phyloP scores from a whole-genome alignment of 2,797 vertebrate species.

The Allobates femoralis region DNA sequence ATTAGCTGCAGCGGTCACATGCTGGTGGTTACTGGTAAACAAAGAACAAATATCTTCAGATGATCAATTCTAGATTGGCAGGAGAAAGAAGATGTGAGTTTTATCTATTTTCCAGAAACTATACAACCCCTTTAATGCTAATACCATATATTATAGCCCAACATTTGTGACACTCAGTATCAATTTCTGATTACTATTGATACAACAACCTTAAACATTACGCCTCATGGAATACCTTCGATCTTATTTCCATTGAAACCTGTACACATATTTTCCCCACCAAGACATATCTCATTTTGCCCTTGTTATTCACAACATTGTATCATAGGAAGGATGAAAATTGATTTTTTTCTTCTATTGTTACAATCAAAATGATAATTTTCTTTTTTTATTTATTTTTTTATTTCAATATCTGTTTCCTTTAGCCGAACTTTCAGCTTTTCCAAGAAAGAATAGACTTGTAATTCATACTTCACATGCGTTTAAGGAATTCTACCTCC shows the following conservation, averaged over 20 bases:
- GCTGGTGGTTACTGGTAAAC: too few species aligned
- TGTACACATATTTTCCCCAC: conserved; percentile 36
- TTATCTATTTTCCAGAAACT: too few species aligned
- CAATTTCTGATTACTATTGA: not conserved
- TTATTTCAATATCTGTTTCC: conserved; percentile 65
- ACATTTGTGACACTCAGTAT: not conserved
- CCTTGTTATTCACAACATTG: conserved; percentile 57
- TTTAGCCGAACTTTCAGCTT: conserved; percentile 42
- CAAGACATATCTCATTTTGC: conserved; percentile 62
- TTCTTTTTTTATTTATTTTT: conserved; percentile 60
- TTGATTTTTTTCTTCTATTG: conserved; percentile 54
- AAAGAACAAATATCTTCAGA: too few species aligned
- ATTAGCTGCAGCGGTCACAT: too few species aligned
- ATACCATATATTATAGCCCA: not conserved
- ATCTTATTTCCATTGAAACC: conserved; percentile 58
- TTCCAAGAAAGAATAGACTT: conserved; percentile 52
- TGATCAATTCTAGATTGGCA: too few species aligned
- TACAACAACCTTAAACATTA: conserved; percentile 8
- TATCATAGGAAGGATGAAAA: conserved; percentile 63
- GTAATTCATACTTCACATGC: conserved; percentile 49
- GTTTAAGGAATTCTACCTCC: conserved; percentile 51
- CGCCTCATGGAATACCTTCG: conserved; percentile 55
- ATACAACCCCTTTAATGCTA: too few species aligned
- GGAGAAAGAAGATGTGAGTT: too few species aligned
- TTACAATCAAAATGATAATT: conserved; percentile 69